Evolutionary conservation across 2,888 invertebrate species (phyloP), one percentile per base, ranked within the genome.

Genomic region (Empis stercorea): DNA sequence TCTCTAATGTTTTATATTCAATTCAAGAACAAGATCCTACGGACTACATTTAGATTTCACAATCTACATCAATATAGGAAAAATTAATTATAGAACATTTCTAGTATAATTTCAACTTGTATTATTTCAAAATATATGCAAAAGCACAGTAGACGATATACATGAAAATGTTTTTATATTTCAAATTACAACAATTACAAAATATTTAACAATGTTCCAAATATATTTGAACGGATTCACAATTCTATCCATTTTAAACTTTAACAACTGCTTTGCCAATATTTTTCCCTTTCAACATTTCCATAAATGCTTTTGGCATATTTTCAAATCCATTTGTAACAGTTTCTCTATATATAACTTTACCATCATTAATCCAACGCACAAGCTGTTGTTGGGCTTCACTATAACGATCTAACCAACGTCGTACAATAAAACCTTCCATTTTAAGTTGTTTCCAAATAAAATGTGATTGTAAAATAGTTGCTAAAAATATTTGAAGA

Each of bases 271-370:
- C 80, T 71, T 85, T 85, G 44, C 85, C 85, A 20, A 72, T 72
- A 63, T 82, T 84, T 57, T 78, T 76, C 32, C 85, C 84, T 46
- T 69, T 63, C 9, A 75, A 64, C 61, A 85, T 73, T 13, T 76
- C 79, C 46, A 76, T 71, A 50, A 85, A 76, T 32, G 84, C 83
- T 43, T 78, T 72, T 2, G 81, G 79, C 76, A 81, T 79, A 55
- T 82, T 82, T 52, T 83, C 81, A 64, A 86, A 84, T 3, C 84
- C 85, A 50, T 80, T 68, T 3, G 80, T 81, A 2, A 80, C 60
- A 41, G 82, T 81, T 64, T 87, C 86, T 52, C 71, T 71, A 59
- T 79, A 79, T 57, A 78, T 76, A 11, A 87, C 57, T 66, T 83
- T 84, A 37, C 83, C 85, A 69, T 80, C 76, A 43, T 68, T 65